These are phyloP conservation scores for Drosophila sproati DNA, from an alignment of 1,140 invertebrate genomes.

Conservation along the genomic window DNA sequence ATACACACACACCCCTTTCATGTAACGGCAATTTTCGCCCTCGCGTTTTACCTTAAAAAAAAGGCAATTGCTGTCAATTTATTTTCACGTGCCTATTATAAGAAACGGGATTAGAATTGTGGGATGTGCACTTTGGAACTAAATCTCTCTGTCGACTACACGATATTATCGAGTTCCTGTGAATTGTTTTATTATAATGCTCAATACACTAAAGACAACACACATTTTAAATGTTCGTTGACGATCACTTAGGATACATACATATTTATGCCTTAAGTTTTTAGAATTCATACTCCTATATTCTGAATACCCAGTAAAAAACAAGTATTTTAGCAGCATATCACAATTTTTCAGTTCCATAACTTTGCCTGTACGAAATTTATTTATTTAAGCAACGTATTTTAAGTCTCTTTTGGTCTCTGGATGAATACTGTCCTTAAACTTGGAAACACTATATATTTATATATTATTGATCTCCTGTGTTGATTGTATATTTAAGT, in stretches of 20 bases:
- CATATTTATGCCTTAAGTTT: no score
- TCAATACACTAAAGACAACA: not conserved
- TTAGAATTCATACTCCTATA: no score
- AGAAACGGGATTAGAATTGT: constrained; percentile 32
- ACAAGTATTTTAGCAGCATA: no score
- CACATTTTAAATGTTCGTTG: not conserved
- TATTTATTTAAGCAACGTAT: no score
- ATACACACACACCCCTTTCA: constrained; percentile 63
- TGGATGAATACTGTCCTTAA: no score
- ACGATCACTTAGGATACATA: not conserved
- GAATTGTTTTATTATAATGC: constrained; percentile 19
- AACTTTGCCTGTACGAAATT: no score
- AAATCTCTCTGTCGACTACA: not conserved
- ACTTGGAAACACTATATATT: no score
- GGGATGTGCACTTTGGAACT: constrained; percentile 6
- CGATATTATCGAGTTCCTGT: constrained; percentile 10
- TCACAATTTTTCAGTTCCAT: no score
- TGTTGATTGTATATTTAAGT: no score
- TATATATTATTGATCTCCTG: no score
- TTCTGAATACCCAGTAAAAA: no score
- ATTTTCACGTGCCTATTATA: constrained; percentile 50
- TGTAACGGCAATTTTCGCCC: constrained; percentile 48
- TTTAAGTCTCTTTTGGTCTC: no score
- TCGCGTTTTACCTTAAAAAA: constrained; percentile 43
- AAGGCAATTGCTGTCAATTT: constrained; percentile 50